Evolutionary conservation across 1,140 invertebrate genomes (phyloP), one percentile per base, ranked within the genome.

Genomic region (Leguminivora glycinivorella): DNA sequence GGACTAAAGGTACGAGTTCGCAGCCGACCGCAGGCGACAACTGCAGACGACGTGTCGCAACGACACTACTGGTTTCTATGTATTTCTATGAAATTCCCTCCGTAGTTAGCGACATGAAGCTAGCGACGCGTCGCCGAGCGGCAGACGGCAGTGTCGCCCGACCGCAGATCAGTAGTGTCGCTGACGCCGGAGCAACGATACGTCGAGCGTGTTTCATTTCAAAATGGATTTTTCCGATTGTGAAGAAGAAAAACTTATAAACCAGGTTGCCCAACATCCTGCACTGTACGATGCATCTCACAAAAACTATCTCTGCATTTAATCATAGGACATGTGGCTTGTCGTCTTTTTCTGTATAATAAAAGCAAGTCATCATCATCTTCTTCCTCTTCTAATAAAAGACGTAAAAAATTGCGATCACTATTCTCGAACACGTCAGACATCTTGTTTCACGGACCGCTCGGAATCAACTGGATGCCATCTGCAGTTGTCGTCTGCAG

Each of bases 401-500:
- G 63, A 67, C n/a, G 19, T 67, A 67, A 67, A 67, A 67, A 67
- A 67, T 67, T 67, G 47, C 68, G 24, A 56, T 69, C 68, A 56
- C 47, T 69, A 69, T 56, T 69, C 43, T 69, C 47, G 68, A 69
- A 69, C 47, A 69, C 68, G 43, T 69, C 68, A 56, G 68, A 69
- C 68, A 69, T 69, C 26, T 69, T 69, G 68, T 56, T 69, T 67
- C 63, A 67, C 26, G 63, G 63, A 67, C 1, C 14, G 5, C 63
- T 67, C 12, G 26, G 63, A 67, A 34, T 22, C 26, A 67, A 67
- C 63, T 40, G 63, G n/a, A 67, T 67, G 63, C 29, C 63, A 34
- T 56, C 56, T 68, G 22, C 67, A 4, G 67, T 68, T 70, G 58
- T n/a, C 69, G 69, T 70, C 69, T 70, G 69, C 69, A 66, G 60